These are phyloP conservation scores for Bergia sp. DNA, from an alignment of 92 coral and sea anemone genomes.

Conservation along the genomic window DNA sequence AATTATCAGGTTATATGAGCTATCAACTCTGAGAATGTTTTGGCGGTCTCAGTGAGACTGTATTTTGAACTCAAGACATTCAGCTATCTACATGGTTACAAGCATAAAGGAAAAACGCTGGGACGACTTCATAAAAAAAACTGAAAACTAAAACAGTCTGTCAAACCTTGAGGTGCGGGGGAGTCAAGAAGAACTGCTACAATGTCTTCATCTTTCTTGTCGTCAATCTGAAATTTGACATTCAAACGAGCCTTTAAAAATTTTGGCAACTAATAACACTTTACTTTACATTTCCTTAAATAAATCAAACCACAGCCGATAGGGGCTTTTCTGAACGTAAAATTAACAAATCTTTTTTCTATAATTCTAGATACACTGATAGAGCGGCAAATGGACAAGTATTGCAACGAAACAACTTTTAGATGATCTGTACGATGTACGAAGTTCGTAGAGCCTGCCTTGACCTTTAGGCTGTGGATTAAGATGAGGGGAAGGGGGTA, in stretches of 20 bases:
- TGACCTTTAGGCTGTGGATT: no score
- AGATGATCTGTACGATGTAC: no score
- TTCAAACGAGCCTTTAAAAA: not conserved
- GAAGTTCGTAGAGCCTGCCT: no score
- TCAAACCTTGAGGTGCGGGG: slow-evolving; percentile 95
- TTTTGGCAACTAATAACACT: no score
- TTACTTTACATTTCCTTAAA: no score
- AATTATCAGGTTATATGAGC: no score
- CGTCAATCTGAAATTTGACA: slow-evolving; percentile 74
- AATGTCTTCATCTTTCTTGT: slow-evolving; percentile 92
- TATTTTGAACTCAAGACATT: not conserved
- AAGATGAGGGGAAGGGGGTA: no score
- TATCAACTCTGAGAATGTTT: not conserved
- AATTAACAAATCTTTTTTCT: not conserved
- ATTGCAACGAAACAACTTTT: no score
- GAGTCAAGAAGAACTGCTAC: slow-evolving; percentile 88
- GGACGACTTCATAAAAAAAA: not conserved
- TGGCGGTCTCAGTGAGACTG: not conserved
- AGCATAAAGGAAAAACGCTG: not conserved
- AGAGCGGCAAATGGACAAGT: no score
- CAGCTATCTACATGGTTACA: no score
- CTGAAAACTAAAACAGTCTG: not conserved
- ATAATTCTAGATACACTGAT: not conserved
- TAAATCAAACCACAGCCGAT: no score
- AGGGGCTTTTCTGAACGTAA: no score